Conservation (phyloP, 1,140 invertebrate species). For the Psilanteris sp. region DNA sequence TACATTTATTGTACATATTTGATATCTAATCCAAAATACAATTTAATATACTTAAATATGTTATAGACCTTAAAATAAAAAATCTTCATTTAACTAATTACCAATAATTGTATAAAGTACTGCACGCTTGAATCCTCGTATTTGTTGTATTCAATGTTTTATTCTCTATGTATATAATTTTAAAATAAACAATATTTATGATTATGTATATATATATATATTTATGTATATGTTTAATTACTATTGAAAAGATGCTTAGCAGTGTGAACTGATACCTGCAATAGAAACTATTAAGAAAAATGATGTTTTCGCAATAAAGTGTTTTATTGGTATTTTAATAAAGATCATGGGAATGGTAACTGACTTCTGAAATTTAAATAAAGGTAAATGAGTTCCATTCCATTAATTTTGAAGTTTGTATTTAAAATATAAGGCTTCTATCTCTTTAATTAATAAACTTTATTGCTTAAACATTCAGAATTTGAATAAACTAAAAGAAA, state of each 20-base stretch:
- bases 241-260: conserved; percentile 16
- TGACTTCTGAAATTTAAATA: conserved; percentile 2
- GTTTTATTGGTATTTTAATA: conserved; percentile 13
- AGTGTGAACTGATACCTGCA: conserved; percentile 20
- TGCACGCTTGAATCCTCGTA: conserved; percentile 69
- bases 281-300: conserved; percentile 9
- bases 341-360: conserved; percentile 1
- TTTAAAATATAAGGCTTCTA: conserved; percentile 9
- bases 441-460: background rate
- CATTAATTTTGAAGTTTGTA: conserved; percentile 10
- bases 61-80: too few relatives aligned
- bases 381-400: background rate
- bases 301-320: conserved; percentile 39
- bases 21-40: background rate
- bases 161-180: conserved; percentile 65
- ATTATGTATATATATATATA: conserved; percentile 30
- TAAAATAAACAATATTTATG: background rate
- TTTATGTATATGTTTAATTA: background rate
- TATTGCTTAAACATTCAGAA: conserved; percentile 18
- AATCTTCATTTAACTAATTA: background rate
- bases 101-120: conserved; percentile 24
- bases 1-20: background rate
- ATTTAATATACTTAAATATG: too few relatives aligned
- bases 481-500: conserved; percentile 40
- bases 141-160: conserved; percentile 43